These are phyloP conservation scores for Macropis europaea DNA, from an alignment of 2,888 invertebrate genomes.

Conservation along the genomic window DNA sequence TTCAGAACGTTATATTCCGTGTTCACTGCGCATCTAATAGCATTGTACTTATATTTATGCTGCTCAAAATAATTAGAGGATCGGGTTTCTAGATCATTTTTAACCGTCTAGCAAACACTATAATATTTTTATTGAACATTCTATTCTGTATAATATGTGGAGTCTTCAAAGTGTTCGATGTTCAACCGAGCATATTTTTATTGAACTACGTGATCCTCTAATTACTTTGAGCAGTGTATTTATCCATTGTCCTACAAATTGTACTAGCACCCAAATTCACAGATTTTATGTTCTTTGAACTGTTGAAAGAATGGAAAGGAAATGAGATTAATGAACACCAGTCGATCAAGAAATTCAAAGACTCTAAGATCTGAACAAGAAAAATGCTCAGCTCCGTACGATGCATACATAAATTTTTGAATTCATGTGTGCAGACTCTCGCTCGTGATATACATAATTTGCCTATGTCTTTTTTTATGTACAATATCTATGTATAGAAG, in stretches of 20 bases:
- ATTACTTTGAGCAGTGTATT: no score
- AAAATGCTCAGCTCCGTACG: slow-evolving; percentile 36
- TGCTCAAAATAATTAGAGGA: no score
- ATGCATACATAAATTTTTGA: slow-evolving; percentile 18
- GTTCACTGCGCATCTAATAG: slow-evolving; percentile 9
- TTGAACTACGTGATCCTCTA: no score
- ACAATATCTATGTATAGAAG: slow-evolving; percentile 19
- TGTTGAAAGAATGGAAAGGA: slow-evolving; percentile 5
- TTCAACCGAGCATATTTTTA: no score
- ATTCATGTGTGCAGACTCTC: slow-evolving; percentile 15
- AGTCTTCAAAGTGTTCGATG: no score
- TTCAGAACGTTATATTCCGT: slow-evolving; percentile 12
- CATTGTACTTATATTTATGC: slow-evolving; percentile 10
- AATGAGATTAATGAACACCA: slow-evolving; percentile 4
- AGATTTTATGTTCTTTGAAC: neutral
- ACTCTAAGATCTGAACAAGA: slow-evolving; percentile 13
- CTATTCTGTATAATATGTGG: no score
- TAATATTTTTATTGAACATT: no score
- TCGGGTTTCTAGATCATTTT: no score
- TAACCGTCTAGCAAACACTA: no score
- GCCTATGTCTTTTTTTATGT: slow-evolving; percentile 39
- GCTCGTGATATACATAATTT: slow-evolving; percentile 29
- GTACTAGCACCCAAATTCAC: neutral
- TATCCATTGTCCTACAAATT: neutral
- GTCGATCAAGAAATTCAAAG: slow-evolving; percentile 12